Conservation (phyloP, 2,113 vertebrate genomes). For the Gobiocypris rarus region DNA sequence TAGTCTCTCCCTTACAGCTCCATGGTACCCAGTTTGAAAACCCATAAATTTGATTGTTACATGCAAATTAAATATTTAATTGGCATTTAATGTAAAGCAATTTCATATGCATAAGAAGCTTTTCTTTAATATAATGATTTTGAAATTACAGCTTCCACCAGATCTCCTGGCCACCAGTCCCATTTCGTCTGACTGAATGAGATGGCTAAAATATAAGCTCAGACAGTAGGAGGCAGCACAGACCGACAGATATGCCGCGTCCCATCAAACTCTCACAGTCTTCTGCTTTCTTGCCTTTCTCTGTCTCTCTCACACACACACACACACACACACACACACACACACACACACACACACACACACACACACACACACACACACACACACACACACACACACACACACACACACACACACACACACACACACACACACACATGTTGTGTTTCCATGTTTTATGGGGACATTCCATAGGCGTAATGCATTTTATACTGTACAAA, state of each 20-base stretch:
- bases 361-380: no score
- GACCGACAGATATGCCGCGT: conserved; percentile 69
- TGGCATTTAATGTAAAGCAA: not conserved
- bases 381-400: no score
- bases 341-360: no score
- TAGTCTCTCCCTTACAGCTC: not conserved
- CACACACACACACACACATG: no score
- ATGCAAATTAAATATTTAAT: not conserved
- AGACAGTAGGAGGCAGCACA: conserved; percentile 80
- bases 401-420: no score
- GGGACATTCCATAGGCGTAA: no score
- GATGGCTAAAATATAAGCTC: conserved; percentile 34
- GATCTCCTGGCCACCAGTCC: not conserved
- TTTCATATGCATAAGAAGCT: not conserved
- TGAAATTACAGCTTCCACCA: not conserved
- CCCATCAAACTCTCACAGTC: not conserved
- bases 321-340: no score
- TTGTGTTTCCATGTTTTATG: no score
- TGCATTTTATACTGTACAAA: no score
- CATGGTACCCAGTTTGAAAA: not conserved
- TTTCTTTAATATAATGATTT: not conserved
- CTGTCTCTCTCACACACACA: conserved; percentile 10
- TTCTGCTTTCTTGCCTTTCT: not conserved
- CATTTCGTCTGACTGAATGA: not conserved
- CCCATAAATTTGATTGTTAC: not conserved